Percentiles rank a stretch among this genome's conserved stretches.
Conservation (phyloP, 2,797 vertebrate genomes). For the Ctenosaura bakeri region DNA sequence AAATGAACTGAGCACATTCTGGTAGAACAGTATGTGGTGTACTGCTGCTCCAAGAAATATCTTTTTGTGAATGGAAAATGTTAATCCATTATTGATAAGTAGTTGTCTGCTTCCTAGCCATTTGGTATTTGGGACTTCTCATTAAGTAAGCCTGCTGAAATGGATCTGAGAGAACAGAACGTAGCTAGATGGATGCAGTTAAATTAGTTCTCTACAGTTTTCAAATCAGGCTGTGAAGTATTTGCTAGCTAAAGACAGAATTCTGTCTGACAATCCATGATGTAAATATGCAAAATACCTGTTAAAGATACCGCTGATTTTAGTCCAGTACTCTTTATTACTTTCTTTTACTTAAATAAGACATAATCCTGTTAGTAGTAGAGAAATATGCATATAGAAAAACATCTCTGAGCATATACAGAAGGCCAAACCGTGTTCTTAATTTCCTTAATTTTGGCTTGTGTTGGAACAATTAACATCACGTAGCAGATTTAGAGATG, state of each 20-base stretch:
- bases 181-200: slow-evolving; percentile 29
- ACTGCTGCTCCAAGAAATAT: slow-evolving; percentile 55
- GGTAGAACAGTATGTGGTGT: slow-evolving; percentile 55
- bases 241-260: slow-evolving; percentile 17
- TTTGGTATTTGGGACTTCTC: slow-evolving; percentile 47
- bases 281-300: not conserved
- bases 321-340: no score
- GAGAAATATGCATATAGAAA: not conserved
- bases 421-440: not conserved
- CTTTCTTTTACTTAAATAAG: not conserved
- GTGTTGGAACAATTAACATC: not conserved
- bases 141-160: slow-evolving; percentile 31
- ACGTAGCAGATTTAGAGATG: not conserved
- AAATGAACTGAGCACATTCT: slow-evolving; percentile 56
- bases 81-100: slow-evolving; percentile 65
- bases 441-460: not conserved
- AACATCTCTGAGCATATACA: not conserved
- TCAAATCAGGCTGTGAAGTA: slow-evolving; percentile 27
- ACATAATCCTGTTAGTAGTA: not conserved
- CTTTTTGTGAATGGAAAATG: slow-evolving; percentile 53
- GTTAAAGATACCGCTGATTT: not conserved
- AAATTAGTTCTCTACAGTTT: slow-evolving; percentile 12
- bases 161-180: slow-evolving; percentile 50
- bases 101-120: slow-evolving; percentile 40
- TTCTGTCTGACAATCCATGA: slow-evolving; percentile 15